phyloP scores from a whole-genome alignment of 2,113 vertebrate genomes.

The Shinisaurus crocodilurus region DNA sequence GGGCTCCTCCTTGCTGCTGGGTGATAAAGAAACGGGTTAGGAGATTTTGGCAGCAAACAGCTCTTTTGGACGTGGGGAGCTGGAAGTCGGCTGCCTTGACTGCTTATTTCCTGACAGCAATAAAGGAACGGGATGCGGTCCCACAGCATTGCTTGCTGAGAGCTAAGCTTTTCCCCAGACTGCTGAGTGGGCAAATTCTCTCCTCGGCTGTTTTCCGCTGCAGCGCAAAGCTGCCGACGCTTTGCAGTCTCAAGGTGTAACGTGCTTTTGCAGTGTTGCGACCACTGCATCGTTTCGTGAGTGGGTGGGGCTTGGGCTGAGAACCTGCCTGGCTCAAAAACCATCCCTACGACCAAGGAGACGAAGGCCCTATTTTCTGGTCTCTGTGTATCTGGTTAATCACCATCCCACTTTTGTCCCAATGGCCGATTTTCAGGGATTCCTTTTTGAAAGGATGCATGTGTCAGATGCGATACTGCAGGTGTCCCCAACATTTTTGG shows the following conservation, averaged over 20 bases:
- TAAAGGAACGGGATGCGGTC: conserved; percentile 27
- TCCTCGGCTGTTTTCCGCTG: background rate
- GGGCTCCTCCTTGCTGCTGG: conserved; percentile 50
- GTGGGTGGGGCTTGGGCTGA: background rate
- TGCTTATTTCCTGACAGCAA: conserved; percentile 41
- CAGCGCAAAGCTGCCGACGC: background rate
- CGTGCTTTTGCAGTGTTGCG: background rate
- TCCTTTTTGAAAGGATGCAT: background rate
- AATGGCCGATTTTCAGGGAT: background rate
- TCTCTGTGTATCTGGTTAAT: background rate
- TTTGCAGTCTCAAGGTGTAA: background rate
- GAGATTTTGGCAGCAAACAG: conserved; percentile 33
- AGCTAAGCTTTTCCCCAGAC: conserved; percentile 18
- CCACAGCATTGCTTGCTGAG: background rate
- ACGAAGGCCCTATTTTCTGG: background rate
- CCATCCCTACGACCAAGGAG: background rate
- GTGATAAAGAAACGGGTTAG: conserved; percentile 26
- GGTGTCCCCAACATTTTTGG: too few relatives aligned
- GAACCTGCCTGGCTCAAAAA: background rate
- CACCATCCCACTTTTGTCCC: background rate
- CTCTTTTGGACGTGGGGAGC: conserved; percentile 37
- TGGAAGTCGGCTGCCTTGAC: conserved; percentile 36
- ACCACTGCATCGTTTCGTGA: background rate
- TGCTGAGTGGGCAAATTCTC: conserved; percentile 49
- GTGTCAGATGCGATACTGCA: background rate